Evolutionary conservation across 2,888 invertebrate species (phyloP).

Genomic region (Drosophila prostipennis): DNA sequence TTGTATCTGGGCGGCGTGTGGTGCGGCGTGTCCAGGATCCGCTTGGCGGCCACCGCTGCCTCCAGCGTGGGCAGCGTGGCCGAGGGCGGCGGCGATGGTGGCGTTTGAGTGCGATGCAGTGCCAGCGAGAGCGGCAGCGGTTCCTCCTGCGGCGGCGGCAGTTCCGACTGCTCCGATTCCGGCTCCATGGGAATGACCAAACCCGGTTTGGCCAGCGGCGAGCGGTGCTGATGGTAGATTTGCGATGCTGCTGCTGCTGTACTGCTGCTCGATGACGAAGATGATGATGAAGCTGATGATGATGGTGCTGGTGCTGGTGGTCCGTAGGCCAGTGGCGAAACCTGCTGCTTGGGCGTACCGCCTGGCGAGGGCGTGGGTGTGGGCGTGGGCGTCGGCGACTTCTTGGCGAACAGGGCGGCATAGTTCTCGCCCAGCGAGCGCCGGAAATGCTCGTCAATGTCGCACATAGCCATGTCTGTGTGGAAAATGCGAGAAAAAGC

Average conservation of each 20-base stretch:
- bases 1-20: constrained; percentile 69
- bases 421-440: constrained; percentile 94
- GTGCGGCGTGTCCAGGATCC: constrained; percentile 59
- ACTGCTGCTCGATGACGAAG: neutral
- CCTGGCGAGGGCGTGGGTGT: constrained; percentile 75
- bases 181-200: constrained; percentile 61
- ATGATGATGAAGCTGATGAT: too few species aligned
- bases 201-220: constrained; percentile 50
- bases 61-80: constrained; percentile 60
- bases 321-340: constrained; percentile 64
- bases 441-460: constrained; percentile 97
- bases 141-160: constrained; percentile 78
- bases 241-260: constrained; percentile 18
- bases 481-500: neutral
- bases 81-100: constrained; percentile 46
- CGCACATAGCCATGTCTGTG: constrained; percentile 90
- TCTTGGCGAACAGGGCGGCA: constrained; percentile 88
- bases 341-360: constrained; percentile 62
- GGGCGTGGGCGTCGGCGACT: constrained; percentile 72
- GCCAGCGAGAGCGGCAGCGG: constrained; percentile 67
- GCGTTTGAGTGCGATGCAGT: constrained; percentile 49
- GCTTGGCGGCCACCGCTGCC: constrained; percentile 44
- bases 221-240: constrained; percentile 46
- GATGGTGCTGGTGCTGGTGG: constrained; percentile 36
- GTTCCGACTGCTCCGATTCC: constrained; percentile 58